phyloP scores from a whole-genome alignment of 1,140 invertebrate species.

The Adoxophyes honmai region DNA sequence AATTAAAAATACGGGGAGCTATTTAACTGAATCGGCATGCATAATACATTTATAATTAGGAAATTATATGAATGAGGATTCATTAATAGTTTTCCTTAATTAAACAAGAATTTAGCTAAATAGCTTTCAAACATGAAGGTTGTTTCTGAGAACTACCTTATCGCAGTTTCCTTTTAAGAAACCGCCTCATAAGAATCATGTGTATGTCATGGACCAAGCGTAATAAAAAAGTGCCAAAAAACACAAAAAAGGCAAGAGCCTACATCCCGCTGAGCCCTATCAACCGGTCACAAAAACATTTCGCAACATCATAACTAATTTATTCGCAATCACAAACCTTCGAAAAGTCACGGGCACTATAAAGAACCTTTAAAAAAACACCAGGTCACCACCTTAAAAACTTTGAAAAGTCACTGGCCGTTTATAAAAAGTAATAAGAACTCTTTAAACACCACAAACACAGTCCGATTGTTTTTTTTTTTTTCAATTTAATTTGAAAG shows the following conservation, averaged over 20 bases:
- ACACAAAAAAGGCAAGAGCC: constrained; percentile 4
- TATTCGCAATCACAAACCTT: constrained; percentile 1
- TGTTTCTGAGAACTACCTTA: too few relatives aligned
- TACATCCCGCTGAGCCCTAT: constrained; percentile 9
- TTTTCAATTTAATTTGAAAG: constrained; percentile 27
- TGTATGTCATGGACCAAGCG: too few relatives aligned
- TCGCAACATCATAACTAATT: constrained; percentile 4
- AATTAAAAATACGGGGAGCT: too few relatives aligned
- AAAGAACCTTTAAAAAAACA: constrained; percentile 12
- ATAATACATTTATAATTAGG: too few relatives aligned
- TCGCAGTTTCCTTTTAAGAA: too few relatives aligned
- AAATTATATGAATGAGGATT: too few relatives aligned
- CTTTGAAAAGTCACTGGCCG: constrained; percentile 2
- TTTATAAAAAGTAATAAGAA: constrained; percentile 21
- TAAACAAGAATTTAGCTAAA: too few relatives aligned
- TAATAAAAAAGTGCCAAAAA: background rate
- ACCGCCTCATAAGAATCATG: too few relatives aligned
- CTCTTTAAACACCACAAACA: constrained; percentile 15
- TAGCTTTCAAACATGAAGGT: too few relatives aligned
- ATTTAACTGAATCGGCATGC: too few relatives aligned
- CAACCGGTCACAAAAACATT: background rate
- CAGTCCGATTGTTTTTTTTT: background rate
- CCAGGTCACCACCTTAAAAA: background rate
- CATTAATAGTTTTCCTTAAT: too few relatives aligned
- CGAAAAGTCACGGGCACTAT: background rate